phyloP scores from a whole-genome alignment of 2,113 vertebrate genomes.

The Scomber japonicus region DNA sequence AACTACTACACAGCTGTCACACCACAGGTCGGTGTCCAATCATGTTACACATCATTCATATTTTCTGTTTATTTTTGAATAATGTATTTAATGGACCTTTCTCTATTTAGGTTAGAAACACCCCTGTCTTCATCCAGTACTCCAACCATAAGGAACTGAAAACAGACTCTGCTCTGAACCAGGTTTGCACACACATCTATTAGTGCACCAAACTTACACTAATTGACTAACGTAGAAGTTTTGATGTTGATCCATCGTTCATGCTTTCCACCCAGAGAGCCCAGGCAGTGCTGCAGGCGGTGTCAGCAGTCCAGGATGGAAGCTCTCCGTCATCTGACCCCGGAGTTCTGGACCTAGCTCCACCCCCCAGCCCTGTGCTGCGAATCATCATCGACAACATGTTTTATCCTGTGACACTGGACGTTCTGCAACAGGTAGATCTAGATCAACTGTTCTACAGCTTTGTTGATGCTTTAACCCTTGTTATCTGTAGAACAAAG shows the following conservation, averaged over 20 bases:
- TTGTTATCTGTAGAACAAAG: background rate
- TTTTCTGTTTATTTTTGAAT: background rate
- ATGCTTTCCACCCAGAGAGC: slow-evolving; percentile 86
- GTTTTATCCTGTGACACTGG: slow-evolving; percentile 98
- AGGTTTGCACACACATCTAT: slow-evolving; percentile 62
- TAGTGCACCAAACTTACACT: background rate
- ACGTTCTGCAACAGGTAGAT: slow-evolving; percentile 97
- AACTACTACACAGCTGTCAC: slow-evolving; percentile 98
- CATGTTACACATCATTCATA: background rate
- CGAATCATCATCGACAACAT: slow-evolving; percentile 99
- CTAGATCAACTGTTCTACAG: background rate
- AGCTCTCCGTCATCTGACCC: slow-evolving; percentile 93
- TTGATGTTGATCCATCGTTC: background rate
- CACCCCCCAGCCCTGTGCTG: slow-evolving; percentile 96
- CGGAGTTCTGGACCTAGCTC: slow-evolving; percentile 92
- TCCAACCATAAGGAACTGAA: slow-evolving; percentile 99
- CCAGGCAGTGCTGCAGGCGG: slow-evolving; percentile 96
- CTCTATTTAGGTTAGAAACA: slow-evolving; percentile 93
- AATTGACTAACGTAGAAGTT: background rate
- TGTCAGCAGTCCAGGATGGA: slow-evolving; percentile 95
- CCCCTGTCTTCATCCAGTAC: slow-evolving; percentile 97
- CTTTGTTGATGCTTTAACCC: background rate
- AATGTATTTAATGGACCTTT: slow-evolving; percentile 67
- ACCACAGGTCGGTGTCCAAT: slow-evolving; percentile 90
- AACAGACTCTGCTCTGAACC: slow-evolving; percentile 96